These are phyloP conservation scores for Encarsia formosa DNA, from an alignment of 2,888 invertebrate genomes.

Conservation along the genomic window DNA sequence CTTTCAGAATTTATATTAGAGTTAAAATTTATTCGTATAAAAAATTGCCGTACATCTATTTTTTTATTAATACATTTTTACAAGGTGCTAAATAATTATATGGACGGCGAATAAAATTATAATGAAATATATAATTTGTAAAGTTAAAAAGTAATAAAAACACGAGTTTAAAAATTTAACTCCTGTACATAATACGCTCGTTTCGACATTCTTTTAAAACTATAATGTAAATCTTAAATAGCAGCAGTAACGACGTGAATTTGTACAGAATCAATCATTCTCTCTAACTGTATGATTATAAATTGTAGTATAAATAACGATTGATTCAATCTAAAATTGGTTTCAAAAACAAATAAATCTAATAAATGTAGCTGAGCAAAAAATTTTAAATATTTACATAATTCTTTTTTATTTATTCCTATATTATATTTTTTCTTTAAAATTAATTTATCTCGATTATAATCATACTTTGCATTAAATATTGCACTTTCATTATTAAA, in stretches of 20 bases:
- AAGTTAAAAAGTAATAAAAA: conserved; percentile 1
- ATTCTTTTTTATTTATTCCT: too few species aligned
- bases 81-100: conserved; percentile 19
- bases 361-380: too few species aligned
- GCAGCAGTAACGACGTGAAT: conserved; percentile 8
- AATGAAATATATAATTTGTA: conserved; percentile 18
- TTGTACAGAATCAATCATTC: conserved; percentile 20
- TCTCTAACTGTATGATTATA: too few species aligned
- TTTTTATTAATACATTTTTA: conserved; percentile 24
- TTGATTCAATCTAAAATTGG: too few species aligned
- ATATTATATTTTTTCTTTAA: too few species aligned
- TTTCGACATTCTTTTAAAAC: conserved; percentile 10
- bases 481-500: too few species aligned
- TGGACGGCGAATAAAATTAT: conserved; percentile 16
- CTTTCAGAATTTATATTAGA: too few species aligned
- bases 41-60: conserved; percentile 18
- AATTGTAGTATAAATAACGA: too few species aligned
- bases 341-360: too few species aligned
- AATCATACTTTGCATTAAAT: too few species aligned
- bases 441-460: too few species aligned
- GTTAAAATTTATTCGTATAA: conserved; percentile 16
- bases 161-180: conserved; percentile 1
- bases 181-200: conserved; percentile 19
- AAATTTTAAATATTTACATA: too few species aligned
- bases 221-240: conserved; percentile 14